Conservation (phyloP, 2,797 vertebrate species). For the Tiaroga cobitis region DNA sequence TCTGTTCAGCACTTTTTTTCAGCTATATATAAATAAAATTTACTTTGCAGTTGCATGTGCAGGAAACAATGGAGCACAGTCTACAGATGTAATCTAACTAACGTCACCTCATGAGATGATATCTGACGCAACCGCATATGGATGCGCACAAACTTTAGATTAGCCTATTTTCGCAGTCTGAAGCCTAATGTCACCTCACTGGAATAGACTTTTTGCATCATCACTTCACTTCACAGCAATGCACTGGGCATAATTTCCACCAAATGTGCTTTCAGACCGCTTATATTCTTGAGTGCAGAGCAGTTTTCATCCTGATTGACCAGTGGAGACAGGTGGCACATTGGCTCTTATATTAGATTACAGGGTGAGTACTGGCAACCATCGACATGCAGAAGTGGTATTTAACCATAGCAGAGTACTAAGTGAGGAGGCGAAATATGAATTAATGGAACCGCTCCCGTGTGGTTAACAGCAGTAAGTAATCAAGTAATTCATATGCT, state of each 20-base stretch:
- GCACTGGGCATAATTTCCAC: constrained; percentile 6
- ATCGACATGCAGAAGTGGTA: constrained; percentile 47
- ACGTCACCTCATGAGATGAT: neutral
- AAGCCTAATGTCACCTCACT: neutral
- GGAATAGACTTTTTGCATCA: constrained; percentile 6
- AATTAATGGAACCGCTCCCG: constrained; percentile 60
- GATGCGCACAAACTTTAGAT: neutral
- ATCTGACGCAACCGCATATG: neutral
- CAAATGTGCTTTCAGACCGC: neutral
- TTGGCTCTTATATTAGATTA: constrained; percentile 43
- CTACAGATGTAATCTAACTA: neutral
- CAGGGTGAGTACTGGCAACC: constrained; percentile 40
- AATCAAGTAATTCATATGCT: constrained; percentile 60
- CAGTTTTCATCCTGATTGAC: constrained; percentile 32
- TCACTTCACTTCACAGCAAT: neutral
- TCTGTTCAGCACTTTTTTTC: no score
- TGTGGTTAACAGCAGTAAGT: constrained; percentile 55
- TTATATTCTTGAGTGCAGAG: constrained; percentile 31
- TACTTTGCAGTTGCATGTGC: neutral
- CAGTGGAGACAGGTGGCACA: constrained; percentile 40
- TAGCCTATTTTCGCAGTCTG: neutral
- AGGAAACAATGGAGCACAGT: neutral
- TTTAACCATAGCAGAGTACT: constrained; percentile 45
- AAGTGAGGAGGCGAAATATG: constrained; percentile 50
- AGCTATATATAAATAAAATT: no score